Evolutionary conservation across 1,140 invertebrate genomes (phyloP).

Genomic region (Araneus ventricosus): DNA sequence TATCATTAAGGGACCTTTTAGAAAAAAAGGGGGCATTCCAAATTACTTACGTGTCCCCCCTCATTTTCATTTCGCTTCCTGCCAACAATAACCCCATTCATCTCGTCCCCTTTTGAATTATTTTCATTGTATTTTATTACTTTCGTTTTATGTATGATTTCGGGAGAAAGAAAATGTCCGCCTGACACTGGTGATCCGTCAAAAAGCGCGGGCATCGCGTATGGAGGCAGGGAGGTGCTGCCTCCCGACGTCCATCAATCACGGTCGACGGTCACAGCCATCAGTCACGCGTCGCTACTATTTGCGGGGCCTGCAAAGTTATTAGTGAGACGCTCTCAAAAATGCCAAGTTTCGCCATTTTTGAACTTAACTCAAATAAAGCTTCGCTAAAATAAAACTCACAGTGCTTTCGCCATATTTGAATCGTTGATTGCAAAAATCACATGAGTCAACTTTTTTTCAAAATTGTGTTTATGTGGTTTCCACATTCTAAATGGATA

Average conservation of each 20-base stretch:
- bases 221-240: conserved; percentile 2
- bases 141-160: conserved; percentile 36
- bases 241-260: conserved; percentile 35
- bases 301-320: conserved; percentile 11
- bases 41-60: conserved; percentile 59
- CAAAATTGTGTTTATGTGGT: no score
- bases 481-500: no score
- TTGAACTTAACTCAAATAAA: neutral
- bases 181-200: conserved; percentile 58
- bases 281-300: conserved; percentile 56
- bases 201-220: conserved; percentile 27
- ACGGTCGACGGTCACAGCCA: conserved; percentile 48
- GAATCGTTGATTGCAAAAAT: no score
- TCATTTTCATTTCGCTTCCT: conserved; percentile 57
- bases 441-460: no score
- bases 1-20: conserved; percentile 26
- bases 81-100: conserved; percentile 63
- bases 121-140: conserved; percentile 56
- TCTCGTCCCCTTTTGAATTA: conserved; percentile 47
- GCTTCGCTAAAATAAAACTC: neutral
- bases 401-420: no score
- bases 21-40: conserved; percentile 35
- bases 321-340: neutral
- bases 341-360: conserved; percentile 23
- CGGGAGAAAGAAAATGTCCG: conserved; percentile 31